Base-by-base conservation (phyloP, 2,888 invertebrate species). In the Eupithecia inturbata region DNA sequence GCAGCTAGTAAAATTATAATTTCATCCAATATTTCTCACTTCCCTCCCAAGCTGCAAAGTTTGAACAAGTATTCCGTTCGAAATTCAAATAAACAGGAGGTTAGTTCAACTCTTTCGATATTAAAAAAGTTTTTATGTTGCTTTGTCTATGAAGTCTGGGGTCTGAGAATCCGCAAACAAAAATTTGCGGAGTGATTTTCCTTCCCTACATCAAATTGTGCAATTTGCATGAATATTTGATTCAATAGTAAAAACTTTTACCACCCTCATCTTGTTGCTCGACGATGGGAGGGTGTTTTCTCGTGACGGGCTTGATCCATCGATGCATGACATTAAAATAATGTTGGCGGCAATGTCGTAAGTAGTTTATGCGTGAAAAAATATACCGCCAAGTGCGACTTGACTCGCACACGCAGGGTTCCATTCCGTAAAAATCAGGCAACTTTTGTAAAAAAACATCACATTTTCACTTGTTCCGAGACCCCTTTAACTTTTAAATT, bases 111-210 rank as follows among this genome's bases (percentile, higher is more conserved):
- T 85, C 82, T 81, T 84, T 80, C 77, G 83, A 85, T 86, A 87
- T 87, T 87, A 85, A 86, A 87, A 87, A 87, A 87, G 86, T 87
- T 87, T 75, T 82, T 67, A 74, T 81, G 78, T 78, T 72, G 41
- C 70, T 71, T 64, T 66, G 66, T 66, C 71, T 68, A 67, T 68
- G 41, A 39, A 70, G 67, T 63, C 69, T 57, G 45, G 33, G 67
- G 36, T 67, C 67, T 71, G 67, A 62, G 64, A 57, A 66, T 69
- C 63, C 63, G n/a, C 69, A 33, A 66, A 69, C 63, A 69, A 69
- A 68, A 72, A 36, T 53, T 36, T 33, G 68, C 68, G 57, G 22
- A 28, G 36, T 33, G 39, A 3, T 68, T 63, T 72, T 68, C 62
- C 26, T 26, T 26, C 63, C 67, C 62, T 22, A 41, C n/a, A 53